Percentiles rank a stretch among this genome's conserved stretches.
phyloP scores from a whole-genome alignment of 2,113 vertebrate genomes.

The Entelurus aequoreus region DNA sequence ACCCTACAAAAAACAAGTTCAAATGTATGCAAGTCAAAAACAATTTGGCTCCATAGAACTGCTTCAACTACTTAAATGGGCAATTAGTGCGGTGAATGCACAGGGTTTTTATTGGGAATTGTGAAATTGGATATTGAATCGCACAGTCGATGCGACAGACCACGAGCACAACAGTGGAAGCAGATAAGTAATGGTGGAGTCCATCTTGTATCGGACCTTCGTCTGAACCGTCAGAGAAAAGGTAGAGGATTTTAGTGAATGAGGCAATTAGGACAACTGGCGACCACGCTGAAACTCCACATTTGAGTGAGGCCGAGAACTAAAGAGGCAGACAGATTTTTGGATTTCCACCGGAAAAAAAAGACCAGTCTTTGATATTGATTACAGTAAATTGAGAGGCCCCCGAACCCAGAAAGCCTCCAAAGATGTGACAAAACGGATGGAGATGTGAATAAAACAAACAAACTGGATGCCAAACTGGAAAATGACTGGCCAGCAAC shows the following conservation, averaged over 20 bases:
- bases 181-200: conserved; percentile 41
- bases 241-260: conserved; percentile 62
- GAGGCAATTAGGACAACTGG: conserved; percentile 66
- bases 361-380: conserved; percentile 61
- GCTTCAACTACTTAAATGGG: conserved; percentile 31
- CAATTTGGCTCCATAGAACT: conserved; percentile 17
- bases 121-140: conserved; percentile 47
- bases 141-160: conserved; percentile 24
- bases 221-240: conserved; percentile 53
- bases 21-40: conserved; percentile 26
- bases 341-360: conserved; percentile 50
- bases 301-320: conserved; percentile 40
- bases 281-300: conserved; percentile 50
- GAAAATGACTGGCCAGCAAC: conserved; percentile 26
- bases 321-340: conserved; percentile 34
- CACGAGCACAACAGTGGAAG: conserved; percentile 19
- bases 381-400: conserved; percentile 46
- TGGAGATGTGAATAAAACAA: conserved; percentile 39
- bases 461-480: conserved; percentile 19
- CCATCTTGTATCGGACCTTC: conserved; percentile 39
- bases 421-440: conserved; percentile 33
- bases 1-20: not conserved
- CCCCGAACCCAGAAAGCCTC: conserved; percentile 19
- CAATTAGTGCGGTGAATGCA: conserved; percentile 30
- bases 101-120: conserved; percentile 21